Evolutionary conservation across 2,113 vertebrate genomes (phyloP), one percentile per base, ranked within the genome.

Genomic region (Clinocottus analis): DNA sequence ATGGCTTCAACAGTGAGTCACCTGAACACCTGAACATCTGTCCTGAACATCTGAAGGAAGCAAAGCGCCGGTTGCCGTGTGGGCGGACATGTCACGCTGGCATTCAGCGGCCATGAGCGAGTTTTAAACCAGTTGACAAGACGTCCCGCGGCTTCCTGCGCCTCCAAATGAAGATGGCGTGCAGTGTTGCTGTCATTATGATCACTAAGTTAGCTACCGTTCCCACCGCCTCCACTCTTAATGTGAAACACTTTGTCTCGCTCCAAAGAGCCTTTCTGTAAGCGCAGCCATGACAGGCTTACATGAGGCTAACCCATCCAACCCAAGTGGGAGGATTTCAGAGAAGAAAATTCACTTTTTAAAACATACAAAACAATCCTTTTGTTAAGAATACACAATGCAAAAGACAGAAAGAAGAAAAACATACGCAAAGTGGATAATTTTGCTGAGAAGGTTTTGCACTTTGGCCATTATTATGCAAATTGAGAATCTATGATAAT

Each of bases 51-150:
- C 7, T 56, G 25, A 43, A 72, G 13, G 29, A 37, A 75, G 31
- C 35, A 65, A 16, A 73, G 58, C 17, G 3, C 29, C 5, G 19
- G 73, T 73, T 83, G 74, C 75, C 59, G 47, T 27, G 86, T 87
- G 84, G 84, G 82, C 31, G 75, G 80, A 81, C 25, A 43, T 74
- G 80, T 80, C 70, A 79, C 41, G 1, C 43, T 75, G 80, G 11
- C 23, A 45, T 67, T 81, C 73, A 27, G 10, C 14, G 11, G 74
- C 72, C 85, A 79, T 75, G 49, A 77, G 86, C 21, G 0, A 10
- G 12, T 73, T 84, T 80, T 35, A 73, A 82, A 88, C 66, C 69
- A 59, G 73, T 75, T 65, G 47, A 53, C 31, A 47, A 74, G 37
- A 2, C 49, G 59, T 47, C 65, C 37, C 1, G 56, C 1, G 2